Evolutionary conservation across 2,113 vertebrate genomes (phyloP).

Genomic region (Campylomormyrus tamandua): DNA sequence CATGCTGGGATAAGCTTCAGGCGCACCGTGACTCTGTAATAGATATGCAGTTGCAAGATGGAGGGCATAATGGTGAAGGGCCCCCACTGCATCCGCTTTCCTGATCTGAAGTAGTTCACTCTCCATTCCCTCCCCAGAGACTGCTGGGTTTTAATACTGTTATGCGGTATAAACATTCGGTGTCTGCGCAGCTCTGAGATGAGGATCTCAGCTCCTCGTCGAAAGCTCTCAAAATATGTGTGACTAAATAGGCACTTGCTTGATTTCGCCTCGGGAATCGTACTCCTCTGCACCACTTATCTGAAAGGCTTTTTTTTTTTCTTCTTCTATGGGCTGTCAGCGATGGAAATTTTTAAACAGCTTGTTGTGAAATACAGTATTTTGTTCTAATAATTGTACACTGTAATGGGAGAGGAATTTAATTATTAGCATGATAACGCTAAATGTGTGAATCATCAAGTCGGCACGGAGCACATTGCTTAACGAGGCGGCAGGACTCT

Average conservation of each 20-base stretch:
- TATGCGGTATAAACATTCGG: conserved; percentile 6
- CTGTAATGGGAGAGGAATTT: neutral
- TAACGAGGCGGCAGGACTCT: neutral
- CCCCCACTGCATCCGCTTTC: neutral
- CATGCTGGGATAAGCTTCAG: neutral
- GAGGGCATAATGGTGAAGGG: neutral
- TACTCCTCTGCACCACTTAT: neutral
- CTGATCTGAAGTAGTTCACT: conserved; percentile 1
- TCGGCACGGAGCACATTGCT: neutral
- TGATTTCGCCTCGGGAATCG: neutral
- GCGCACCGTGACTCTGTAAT: neutral
- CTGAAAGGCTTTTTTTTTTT: neutral
- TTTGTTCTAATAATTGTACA: conserved; percentile 9
- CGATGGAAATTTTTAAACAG: conserved; percentile 7
- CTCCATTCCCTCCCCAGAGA: neutral
- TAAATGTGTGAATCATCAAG: conserved; percentile 10
- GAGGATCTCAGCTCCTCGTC: neutral
- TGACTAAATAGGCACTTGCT: neutral
- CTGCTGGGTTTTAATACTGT: neutral
- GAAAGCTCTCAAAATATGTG: neutral
- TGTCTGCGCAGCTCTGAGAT: neutral
- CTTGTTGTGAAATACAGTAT: neutral
- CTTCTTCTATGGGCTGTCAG: neutral
- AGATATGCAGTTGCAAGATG: neutral
- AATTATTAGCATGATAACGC: neutral